Evolutionary conservation across 2,113 vertebrate species (phyloP), one percentile per base, ranked within the genome.

Genomic region (Chinchilla lanigera): DNA sequence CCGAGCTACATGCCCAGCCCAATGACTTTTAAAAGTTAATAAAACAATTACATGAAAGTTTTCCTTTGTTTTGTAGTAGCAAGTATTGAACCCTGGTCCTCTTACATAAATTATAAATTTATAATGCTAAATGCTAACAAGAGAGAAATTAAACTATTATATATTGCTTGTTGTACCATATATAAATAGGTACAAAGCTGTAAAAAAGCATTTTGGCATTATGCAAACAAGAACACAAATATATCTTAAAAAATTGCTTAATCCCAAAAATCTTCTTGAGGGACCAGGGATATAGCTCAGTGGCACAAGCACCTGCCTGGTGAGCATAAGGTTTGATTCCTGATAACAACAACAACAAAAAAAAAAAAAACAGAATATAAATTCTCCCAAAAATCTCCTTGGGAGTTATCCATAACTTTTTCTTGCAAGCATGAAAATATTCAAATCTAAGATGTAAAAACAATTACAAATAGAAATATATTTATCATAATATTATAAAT

Each of bases 51-150:
- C 3, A 7, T 22, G 22, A 81, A 67, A 56, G 3, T 69, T 65
- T 65, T 71, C n/a, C 38, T 73, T 75, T 75, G 24, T 44, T 44
- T 41, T 44, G 67, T 38, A 44, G 22, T 75, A 44, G 22, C 38
- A 73, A 20, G 16, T 38, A 24, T 35, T 44, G 71, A 44, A 44
- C 71, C 22, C 71, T 44, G 22, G 41, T 41, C 41, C 38, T 75
- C 20, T 75, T 20, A 75, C 41, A 26, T 44, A 50, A 50, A 50
- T 50, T 50, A 50, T 35, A 30, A 80, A 89, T 44, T 86, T 20
- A 73, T 95, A 81, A 63, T 81, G 47, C 4, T 83, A 71, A 78
- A 22, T 95, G 20, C 58, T 83, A 93, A 93, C 19, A 86, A 86
- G 65, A 90, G 54, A 78, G 60, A 93, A 87, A 93, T 86, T 95